These are phyloP conservation scores for Neostethus bicornis DNA, from an alignment of 2,797 vertebrate genomes.

Conservation along the genomic window DNA sequence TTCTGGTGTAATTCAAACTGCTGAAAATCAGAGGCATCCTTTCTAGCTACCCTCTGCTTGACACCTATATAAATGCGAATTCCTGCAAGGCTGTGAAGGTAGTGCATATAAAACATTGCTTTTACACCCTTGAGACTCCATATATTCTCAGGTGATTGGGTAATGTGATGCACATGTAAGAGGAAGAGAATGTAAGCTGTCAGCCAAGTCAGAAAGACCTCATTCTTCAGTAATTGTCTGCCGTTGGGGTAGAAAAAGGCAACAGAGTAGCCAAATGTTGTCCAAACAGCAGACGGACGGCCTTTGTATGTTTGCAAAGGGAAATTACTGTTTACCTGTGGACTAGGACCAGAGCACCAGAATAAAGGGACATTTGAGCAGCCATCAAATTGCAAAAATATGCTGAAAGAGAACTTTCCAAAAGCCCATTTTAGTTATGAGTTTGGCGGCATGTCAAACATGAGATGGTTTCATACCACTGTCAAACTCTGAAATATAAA, in stretches of 20 bases:
- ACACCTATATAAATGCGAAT: slow-evolving; percentile 53
- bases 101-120: slow-evolving; percentile 63
- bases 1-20: slow-evolving; percentile 57
- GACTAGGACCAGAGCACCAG: slow-evolving; percentile 13
- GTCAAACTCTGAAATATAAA: too few species aligned
- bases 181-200: slow-evolving; percentile 46
- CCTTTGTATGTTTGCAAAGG: slow-evolving; percentile 35
- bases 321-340: slow-evolving; percentile 47
- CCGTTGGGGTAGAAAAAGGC: slow-evolving; percentile 29
- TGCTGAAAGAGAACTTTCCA: slow-evolving; percentile 17
- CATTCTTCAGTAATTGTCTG: slow-evolving; percentile 49
- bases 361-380: slow-evolving; percentile 35
- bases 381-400: slow-evolving; percentile 7
- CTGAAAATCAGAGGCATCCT: slow-evolving; percentile 47
- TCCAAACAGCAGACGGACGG: slow-evolving; percentile 15
- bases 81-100: slow-evolving; percentile 42
- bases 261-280: slow-evolving; percentile 26
- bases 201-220: slow-evolving; percentile 40
- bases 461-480: too few species aligned
- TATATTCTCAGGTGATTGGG: slow-evolving; percentile 51
- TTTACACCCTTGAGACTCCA: slow-evolving; percentile 39
- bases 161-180: slow-evolving; percentile 35
- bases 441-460: slow-evolving; percentile 1
- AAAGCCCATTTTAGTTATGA: slow-evolving; percentile 12
- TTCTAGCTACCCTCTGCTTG: slow-evolving; percentile 32